Evolutionary conservation across 2,797 vertebrate species (phyloP), one percentile per base, ranked within the genome.

Genomic region (Sylvilagus floridanus): DNA sequence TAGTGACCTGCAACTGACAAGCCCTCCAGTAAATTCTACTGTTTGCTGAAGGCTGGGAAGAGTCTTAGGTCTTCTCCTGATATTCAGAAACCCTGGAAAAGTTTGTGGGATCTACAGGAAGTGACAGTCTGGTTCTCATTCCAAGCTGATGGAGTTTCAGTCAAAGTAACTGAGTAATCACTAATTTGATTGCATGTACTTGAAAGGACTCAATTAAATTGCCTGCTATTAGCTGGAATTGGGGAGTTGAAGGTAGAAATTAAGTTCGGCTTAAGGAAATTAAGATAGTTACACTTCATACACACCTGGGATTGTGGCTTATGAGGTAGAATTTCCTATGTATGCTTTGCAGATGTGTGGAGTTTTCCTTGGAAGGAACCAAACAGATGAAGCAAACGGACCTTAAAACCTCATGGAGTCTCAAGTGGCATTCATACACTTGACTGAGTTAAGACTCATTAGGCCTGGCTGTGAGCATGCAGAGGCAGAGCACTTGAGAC

Each of bases 161-260:
- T 95, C 68, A 92, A 96, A 95, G 69, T 95, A 96, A 95, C 26
- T 90, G 77, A 88, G 47, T 88, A 87, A 89, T 96, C 68, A 81
- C 86, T 91, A 93, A 96, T 96, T 92, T 93, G 93, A 95, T 93
- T 93, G 47, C 26, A 57, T 92, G 91, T 84, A 93, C 65, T 94
- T 90, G 63, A 95, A 94, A 68, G 69, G 62, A 92, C 84, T 96
- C 84, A 79, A 75, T 96, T 91, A 95, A 89, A 52, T 92, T 94
- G 84, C 93, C 82, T 90, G 37, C 90, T 93, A 1, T 96, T 96
- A 87, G 65, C 22, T 82, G 30, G 82, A 96, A 95, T 85, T 94
- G 37, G 35, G 73, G 26, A 32, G 78, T 89, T 95, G 19, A 89
- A 82, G 37, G 52, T 62, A 72, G 81, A 95, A 90, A 95, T 96